Evolutionary conservation across 2,113 vertebrate genomes (phyloP).

Genomic region (Morone saxatilis): DNA sequence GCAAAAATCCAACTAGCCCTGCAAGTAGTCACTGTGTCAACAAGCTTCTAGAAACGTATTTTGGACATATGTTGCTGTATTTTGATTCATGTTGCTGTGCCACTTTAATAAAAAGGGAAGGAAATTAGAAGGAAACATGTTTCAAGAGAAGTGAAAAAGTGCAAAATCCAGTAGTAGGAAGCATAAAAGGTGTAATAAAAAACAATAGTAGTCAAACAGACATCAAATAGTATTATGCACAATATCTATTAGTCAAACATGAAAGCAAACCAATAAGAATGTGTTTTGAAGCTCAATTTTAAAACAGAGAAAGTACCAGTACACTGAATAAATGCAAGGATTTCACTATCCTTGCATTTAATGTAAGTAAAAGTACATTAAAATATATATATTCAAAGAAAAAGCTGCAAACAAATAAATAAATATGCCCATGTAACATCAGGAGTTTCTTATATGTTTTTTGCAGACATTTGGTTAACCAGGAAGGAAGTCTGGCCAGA

Average conservation of each 20-base stretch:
- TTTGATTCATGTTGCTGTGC: not conserved
- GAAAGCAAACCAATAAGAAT: not conserved
- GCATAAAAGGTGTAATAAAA: not conserved
- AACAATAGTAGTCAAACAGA: not conserved
- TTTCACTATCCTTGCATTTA: not conserved
- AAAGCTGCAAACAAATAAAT: not conserved
- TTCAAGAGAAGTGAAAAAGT: not conserved
- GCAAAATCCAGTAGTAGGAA: not conserved
- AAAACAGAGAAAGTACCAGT: not conserved
- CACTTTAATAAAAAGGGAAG: not conserved
- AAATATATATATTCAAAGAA: not conserved
- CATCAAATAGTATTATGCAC: too few species aligned
- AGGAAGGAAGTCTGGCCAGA: constrained; percentile 40
- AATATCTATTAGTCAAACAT: not conserved
- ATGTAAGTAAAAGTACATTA: not conserved
- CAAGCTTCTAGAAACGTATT: not conserved
- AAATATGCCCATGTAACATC: not conserved
- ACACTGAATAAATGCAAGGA: not conserved
- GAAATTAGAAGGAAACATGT: not conserved
- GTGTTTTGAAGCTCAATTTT: not conserved
- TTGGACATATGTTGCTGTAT: not conserved
- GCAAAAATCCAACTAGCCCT: too few species aligned
- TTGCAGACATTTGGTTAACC: constrained; percentile 29
- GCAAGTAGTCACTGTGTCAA: not conserved
- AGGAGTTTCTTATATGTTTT: not conserved